Conservation (phyloP, 2,797 vertebrate genomes). For the Gallinago stenura region DNA sequence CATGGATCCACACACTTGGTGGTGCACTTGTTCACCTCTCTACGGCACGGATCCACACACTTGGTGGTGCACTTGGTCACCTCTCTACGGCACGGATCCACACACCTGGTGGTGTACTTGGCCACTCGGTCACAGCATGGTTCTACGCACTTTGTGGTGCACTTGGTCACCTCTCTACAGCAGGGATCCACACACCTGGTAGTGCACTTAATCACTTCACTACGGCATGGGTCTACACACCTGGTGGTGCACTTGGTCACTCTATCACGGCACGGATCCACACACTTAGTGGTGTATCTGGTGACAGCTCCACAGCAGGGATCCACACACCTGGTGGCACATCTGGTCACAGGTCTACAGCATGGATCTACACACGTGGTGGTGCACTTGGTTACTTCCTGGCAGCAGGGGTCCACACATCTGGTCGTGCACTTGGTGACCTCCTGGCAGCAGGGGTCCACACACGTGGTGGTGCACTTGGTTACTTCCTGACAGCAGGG, state of each 20-base stretch:
- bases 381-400: not conserved
- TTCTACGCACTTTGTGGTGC: rapidly evolving
- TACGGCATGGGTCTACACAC: not conserved
- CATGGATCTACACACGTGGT: not conserved
- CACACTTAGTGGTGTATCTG: not conserved
- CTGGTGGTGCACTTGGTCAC: not conserved
- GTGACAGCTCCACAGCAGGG: rapidly evolving
- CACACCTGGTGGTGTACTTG: not conserved
- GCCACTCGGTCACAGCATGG: rapidly evolving
- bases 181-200: not conserved
- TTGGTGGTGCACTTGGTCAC: not conserved
- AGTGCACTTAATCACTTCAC: rapidly evolving
- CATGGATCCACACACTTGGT: rapidly evolving
- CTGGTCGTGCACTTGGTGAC: not conserved
- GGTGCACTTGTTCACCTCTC: not conserved
- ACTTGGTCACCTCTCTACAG: rapidly evolving
- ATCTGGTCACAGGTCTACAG: rapidly evolving
- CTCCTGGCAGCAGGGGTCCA: not conserved
- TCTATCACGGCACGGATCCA: rapidly evolving
- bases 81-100: rapidly evolving
- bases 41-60: rapidly evolving
- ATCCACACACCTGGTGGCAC: not conserved
- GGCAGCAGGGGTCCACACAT: not conserved
- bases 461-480: not conserved
- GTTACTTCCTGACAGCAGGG: rapidly evolving